These are phyloP conservation scores for Tetragnatha montana DNA, from an alignment of 2,888 invertebrate genomes.

Conservation along the genomic window DNA sequence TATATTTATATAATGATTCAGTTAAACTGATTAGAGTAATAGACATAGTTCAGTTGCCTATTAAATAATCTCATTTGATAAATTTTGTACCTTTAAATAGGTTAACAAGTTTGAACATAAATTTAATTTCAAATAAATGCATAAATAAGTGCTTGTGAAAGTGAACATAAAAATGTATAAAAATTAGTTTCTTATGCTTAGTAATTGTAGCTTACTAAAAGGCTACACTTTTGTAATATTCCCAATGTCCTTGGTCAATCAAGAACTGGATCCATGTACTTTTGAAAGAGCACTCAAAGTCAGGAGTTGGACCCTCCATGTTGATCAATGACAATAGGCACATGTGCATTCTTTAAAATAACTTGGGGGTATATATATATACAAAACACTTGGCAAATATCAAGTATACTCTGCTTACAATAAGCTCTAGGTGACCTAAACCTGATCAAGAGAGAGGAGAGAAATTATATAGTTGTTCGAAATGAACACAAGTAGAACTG, in stretches of 20 bases:
- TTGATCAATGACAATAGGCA: conserved; percentile 57
- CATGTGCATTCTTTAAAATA: conserved; percentile 66
- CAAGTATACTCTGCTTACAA: conserved; percentile 66
- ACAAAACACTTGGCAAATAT: conserved; percentile 67
- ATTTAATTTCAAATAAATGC: no score
- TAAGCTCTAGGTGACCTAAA: conserved; percentile 69
- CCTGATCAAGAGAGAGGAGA: conserved; percentile 7
- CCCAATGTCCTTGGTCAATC: not conserved
- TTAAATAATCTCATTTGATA: not conserved
- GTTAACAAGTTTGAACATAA: no score
- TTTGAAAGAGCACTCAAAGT: not conserved
- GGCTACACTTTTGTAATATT: not conserved
- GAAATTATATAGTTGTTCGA: no score
- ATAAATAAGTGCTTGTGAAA: not conserved
- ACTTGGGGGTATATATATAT: conserved; percentile 51
- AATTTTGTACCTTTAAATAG: no score
- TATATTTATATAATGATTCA: not conserved
- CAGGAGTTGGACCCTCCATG: conserved; percentile 56
- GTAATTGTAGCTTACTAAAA: not conserved
- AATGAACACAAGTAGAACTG: no score
- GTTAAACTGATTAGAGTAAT: no score
- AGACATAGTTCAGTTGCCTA: no score
- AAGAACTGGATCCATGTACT: not conserved
- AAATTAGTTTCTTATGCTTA: not conserved
- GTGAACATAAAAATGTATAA: not conserved